Evolutionary conservation across 2,113 vertebrate species (phyloP).

Genomic region (Lepisosteus osseus): DNA sequence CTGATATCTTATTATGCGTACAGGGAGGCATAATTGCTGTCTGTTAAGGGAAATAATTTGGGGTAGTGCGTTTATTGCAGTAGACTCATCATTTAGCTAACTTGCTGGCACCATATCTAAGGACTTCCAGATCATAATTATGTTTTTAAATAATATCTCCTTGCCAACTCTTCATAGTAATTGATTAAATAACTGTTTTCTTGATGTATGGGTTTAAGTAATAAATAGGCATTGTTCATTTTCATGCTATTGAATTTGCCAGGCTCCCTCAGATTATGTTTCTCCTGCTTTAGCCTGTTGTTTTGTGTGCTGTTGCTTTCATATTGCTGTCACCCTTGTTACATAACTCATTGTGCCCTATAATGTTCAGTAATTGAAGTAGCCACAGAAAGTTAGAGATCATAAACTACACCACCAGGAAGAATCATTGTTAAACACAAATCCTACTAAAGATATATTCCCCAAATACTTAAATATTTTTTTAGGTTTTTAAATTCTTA

Average conservation of each 20-base stretch:
- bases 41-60: conserved; percentile 37
- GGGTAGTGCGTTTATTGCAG: conserved; percentile 32
- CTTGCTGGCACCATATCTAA: conserved; percentile 24
- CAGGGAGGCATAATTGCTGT: conserved; percentile 47
- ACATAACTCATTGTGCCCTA: conserved; percentile 20
- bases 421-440: conserved; percentile 16
- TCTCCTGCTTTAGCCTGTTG: not conserved
- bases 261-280: conserved; percentile 1
- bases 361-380: conserved; percentile 34
- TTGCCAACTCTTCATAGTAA: conserved; percentile 28
- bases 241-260: conserved; percentile 21
- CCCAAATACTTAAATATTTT: too few species aligned
- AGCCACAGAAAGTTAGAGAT: conserved; percentile 34
- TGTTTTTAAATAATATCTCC: conserved; percentile 43
- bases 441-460: too few species aligned
- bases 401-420: conserved; percentile 31
- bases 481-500: too few species aligned
- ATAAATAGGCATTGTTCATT: conserved; percentile 22
- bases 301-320: not conserved
- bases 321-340: conserved; percentile 5
- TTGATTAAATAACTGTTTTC: conserved; percentile 21
- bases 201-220: conserved; percentile 28
- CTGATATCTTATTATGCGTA: conserved; percentile 33
- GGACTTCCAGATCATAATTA: conserved; percentile 34
- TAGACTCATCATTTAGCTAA: conserved; percentile 43